Percentiles rank a stretch among this genome's conserved stretches.
Conservation (phyloP, 2,113 vertebrate genomes). For the cattle (Bos taurus) region DNA sequence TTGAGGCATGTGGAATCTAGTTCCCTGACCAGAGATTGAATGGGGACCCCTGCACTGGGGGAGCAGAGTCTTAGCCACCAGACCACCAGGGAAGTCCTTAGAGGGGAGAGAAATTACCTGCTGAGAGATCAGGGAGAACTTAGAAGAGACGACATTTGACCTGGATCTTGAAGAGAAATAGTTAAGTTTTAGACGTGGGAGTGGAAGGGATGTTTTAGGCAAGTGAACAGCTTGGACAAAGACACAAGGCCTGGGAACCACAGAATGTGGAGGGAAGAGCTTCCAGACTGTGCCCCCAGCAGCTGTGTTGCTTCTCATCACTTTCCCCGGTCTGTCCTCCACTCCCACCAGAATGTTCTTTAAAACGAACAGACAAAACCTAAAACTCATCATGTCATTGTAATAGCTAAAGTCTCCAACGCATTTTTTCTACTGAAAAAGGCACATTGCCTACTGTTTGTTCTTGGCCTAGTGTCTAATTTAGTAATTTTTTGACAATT, state of each 20-base stretch:
- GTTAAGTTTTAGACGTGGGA: background rate
- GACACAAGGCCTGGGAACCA: background rate
- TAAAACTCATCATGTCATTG: background rate
- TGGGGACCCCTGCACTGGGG: background rate
- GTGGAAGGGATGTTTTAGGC: background rate
- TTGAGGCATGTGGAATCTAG: background rate
- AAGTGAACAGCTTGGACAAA: background rate
- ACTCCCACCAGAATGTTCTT: background rate
- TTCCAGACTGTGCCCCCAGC: background rate
- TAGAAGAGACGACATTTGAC: background rate
- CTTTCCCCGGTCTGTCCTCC: background rate
- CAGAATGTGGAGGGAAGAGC: background rate
- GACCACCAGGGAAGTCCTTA: background rate
- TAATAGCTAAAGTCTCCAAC: background rate
- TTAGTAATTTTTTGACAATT: constrained; percentile 34
- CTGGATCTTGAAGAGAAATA: background rate
- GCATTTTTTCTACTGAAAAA: background rate
- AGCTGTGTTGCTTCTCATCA: background rate
- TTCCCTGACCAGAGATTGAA: background rate
- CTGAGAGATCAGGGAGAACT: background rate
- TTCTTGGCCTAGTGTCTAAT: background rate
- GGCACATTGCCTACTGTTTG: background rate
- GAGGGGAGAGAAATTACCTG: background rate
- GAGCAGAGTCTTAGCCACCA: background rate
- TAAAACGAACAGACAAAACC: background rate